These are phyloP conservation scores for Thryonomys swinderianus DNA, from an alignment of 2,113 vertebrate species.

Conservation along the genomic window DNA sequence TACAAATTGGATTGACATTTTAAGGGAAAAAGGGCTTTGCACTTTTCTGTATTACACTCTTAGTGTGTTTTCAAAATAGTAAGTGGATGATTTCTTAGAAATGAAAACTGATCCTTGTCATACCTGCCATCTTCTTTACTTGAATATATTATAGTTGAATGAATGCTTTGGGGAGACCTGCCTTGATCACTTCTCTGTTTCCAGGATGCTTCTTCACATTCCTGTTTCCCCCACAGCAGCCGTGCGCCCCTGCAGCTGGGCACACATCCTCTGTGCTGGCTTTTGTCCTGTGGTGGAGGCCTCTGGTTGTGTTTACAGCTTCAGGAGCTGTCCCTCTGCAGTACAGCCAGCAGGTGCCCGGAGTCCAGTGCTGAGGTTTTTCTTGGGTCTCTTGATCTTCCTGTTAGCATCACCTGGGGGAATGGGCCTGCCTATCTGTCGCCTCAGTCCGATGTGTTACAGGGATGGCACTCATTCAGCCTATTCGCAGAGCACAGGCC, in stretches of 20 bases:
- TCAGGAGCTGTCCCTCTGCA: neutral
- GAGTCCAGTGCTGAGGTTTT: neutral
- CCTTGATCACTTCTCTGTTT: neutral
- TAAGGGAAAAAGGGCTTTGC: neutral
- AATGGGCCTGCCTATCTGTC: neutral
- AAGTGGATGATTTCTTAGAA: neutral
- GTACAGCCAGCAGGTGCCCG: neutral
- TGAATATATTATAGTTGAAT: neutral
- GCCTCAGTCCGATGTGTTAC: neutral
- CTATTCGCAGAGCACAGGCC: neutral
- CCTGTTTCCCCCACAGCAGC: neutral
- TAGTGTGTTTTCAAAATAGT: neutral
- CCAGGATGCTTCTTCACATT: neutral
- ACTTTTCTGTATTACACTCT: neutral
- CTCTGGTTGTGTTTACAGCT: neutral
- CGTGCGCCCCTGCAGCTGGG: neutral
- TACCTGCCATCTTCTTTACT: neutral
- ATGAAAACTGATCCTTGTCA: neutral
- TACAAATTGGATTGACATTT: neutral
- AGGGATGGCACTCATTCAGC: neutral
- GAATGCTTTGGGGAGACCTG: neutral
- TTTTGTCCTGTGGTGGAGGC: neutral
- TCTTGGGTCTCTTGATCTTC: constrained; percentile 51
- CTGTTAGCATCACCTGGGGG: constrained; percentile 53
- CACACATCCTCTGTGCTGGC: neutral